Evolutionary conservation across 2,797 vertebrate species (phyloP).

Genomic region (Phataginus tricuspis): DNA sequence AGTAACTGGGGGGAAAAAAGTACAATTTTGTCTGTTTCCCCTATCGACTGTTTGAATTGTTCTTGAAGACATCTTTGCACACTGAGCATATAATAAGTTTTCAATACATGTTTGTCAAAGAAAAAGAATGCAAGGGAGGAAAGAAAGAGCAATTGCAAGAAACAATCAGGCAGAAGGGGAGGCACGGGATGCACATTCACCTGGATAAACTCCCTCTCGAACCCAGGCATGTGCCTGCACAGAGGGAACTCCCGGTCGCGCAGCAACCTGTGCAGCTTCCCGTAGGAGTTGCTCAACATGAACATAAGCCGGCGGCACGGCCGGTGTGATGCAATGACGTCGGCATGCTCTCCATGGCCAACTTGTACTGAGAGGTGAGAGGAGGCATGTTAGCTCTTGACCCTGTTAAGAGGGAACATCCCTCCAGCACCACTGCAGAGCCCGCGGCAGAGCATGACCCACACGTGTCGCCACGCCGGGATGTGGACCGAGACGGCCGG

Average conservation of each 20-base stretch:
- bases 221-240: neutral
- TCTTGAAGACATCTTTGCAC: neutral
- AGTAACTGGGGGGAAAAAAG: neutral
- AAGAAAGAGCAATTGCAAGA: too few relatives aligned
- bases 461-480: neutral
- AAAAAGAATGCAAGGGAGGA: neutral
- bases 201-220: neutral
- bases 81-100: neutral
- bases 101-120: too few relatives aligned
- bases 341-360: neutral
- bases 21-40: neutral
- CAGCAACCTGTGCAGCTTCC: neutral
- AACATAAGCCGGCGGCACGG: neutral
- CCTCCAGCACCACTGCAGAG: neutral
- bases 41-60: neutral
- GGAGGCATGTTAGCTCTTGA: neutral
- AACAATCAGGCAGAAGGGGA: neutral
- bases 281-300: neutral
- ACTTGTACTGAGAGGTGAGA: neutral
- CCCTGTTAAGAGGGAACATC: neutral
- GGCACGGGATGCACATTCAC: neutral
- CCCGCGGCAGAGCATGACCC: neutral
- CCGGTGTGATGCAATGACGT: accelerated
- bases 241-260: neutral
- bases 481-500: neutral